A percentile compares a stretch with the other conserved stretches of the same genome.
These are phyloP conservation scores for Aplochiton taeniatus DNA, from an alignment of 2,797 vertebrate species.

Conservation along the genomic window DNA sequence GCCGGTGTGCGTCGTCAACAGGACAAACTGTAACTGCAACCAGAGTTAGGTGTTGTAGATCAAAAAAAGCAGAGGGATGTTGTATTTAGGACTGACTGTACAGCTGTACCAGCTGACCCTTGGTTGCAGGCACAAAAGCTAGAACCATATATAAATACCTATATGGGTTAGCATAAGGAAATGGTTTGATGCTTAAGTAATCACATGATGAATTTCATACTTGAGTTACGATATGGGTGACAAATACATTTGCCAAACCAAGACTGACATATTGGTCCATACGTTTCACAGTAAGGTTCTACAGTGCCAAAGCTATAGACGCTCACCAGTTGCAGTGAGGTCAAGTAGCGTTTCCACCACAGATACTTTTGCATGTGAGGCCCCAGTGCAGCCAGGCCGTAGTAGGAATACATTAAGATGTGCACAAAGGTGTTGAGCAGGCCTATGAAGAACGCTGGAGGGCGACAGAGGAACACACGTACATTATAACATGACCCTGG, in stretches of 20 bases:
- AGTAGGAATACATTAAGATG: constrained; percentile 95
- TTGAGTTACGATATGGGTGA: too few relatives aligned
- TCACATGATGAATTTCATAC: too few relatives aligned
- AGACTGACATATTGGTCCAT: background rate
- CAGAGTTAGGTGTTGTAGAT: too few relatives aligned
- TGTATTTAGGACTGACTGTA: too few relatives aligned
- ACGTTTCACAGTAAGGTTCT: background rate
- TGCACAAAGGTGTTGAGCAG: constrained; percentile 93
- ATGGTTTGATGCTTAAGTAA: too few relatives aligned
- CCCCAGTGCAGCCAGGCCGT: constrained; percentile 89
- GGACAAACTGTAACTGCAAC: constrained; percentile 76
- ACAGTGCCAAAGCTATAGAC: background rate
- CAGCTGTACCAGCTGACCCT: too few relatives aligned
- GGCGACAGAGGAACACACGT: background rate
- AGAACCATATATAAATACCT: too few relatives aligned
- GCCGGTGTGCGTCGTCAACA: constrained; percentile 73
- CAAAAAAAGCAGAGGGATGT: too few relatives aligned
- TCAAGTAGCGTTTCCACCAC: constrained; percentile 97
- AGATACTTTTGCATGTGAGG: constrained; percentile 95
- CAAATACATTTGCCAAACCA: background rate
- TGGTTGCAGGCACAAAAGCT: too few relatives aligned
- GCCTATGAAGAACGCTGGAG: constrained; percentile 90
- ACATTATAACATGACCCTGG: too few relatives aligned
- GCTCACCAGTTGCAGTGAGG: constrained; percentile 92
- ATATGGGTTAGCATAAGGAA: too few relatives aligned